Conservation (phyloP, 2,797 vertebrate species). For the Gymnothorax javanicus region DNA sequence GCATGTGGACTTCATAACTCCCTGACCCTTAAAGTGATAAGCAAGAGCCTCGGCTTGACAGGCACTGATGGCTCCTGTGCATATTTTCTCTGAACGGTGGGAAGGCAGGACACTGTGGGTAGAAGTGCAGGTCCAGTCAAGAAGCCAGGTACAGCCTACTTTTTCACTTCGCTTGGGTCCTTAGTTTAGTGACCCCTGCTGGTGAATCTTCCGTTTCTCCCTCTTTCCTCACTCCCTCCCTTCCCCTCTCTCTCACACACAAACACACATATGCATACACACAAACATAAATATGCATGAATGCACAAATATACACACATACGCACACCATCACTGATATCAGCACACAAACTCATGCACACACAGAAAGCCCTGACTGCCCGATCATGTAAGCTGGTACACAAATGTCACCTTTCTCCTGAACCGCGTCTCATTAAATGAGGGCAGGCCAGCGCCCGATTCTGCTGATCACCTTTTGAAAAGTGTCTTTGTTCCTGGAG, state of each 20-base stretch:
- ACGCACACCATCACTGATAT: conserved; percentile 37
- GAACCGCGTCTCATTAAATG: conserved; percentile 72
- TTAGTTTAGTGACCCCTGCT: neutral
- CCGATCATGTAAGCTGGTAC: conserved; percentile 44
- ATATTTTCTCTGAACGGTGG: conserved; percentile 6
- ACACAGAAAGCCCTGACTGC: conserved; percentile 32
- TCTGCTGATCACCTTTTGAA: conserved; percentile 78
- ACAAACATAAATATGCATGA: neutral
- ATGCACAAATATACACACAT: neutral
- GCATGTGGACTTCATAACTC: conserved; percentile 19
- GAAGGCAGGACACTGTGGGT: neutral
- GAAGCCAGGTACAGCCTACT: neutral
- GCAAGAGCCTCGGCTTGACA: conserved; percentile 4
- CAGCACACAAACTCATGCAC: conserved; percentile 56
- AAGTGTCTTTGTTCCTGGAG: conserved; percentile 70
- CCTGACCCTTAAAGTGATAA: conserved; percentile 22
- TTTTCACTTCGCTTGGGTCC: neutral
- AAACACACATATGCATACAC: conserved; percentile 37
- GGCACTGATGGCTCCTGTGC: conserved; percentile 7
- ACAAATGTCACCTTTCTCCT: conserved; percentile 72
- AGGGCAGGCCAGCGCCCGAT: conserved; percentile 66
- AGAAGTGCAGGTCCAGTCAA: neutral
- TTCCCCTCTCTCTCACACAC: neutral
- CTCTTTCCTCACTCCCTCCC: conserved; percentile 18
- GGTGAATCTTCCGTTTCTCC: conserved; percentile 23